phyloP scores from a whole-genome alignment of 2,113 vertebrate genomes.

The Ellobius talpinus region DNA sequence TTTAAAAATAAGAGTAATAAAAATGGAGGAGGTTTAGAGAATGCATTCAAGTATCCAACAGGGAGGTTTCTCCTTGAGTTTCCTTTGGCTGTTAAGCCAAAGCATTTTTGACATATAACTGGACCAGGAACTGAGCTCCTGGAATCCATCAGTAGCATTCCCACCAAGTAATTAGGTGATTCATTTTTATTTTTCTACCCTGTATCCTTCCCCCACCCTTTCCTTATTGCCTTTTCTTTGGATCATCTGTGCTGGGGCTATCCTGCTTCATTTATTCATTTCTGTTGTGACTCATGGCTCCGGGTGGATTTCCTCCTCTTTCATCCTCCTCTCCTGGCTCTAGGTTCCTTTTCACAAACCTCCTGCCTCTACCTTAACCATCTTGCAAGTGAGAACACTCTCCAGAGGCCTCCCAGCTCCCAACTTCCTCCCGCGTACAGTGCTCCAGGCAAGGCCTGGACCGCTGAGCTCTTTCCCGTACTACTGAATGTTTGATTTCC shows the following conservation, averaged over 20 bases:
- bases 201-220: conserved; percentile 59
- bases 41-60: conserved; percentile 70
- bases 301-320: conserved; percentile 5
- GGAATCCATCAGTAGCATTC: conserved; percentile 72
- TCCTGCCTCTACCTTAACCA: background rate
- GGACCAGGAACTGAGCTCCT: conserved; percentile 73
- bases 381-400: background rate
- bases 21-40: conserved; percentile 69
- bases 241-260: background rate
- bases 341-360: conserved; percentile 29
- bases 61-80: conserved; percentile 72
- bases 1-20: conserved; percentile 69
- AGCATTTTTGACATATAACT: conserved; percentile 80
- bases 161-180: conserved; percentile 80
- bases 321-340: background rate
- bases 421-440: background rate
- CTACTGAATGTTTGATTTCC: conserved; percentile 7
- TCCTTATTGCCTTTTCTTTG: conserved; percentile 56
- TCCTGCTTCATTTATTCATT: background rate
- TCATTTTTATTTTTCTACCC: conserved; percentile 70
- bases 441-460: background rate
- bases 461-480: background rate
- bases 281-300: conserved; percentile 38
- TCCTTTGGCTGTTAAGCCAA: conserved; percentile 76
- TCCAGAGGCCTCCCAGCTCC: background rate